Base-by-base conservation (phyloP, 2,888 invertebrate genomes). In the Dysmachus trigonus region DNA sequence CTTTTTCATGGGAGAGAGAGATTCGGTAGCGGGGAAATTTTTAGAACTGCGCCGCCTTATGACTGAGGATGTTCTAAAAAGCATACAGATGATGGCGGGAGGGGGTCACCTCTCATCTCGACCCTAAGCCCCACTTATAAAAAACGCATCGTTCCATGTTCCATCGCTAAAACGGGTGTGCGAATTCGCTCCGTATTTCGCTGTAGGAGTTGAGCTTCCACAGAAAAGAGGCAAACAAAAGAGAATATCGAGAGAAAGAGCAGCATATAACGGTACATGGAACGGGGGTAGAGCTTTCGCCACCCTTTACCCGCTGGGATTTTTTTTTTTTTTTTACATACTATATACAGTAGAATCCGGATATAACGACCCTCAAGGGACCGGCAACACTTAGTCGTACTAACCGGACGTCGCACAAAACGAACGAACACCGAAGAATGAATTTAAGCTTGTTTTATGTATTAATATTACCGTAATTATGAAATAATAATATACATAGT, bases 1-100 rank as follows among this genome's bases (percentile, higher is more conserved):
- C 30, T 35, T 85, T 76, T 85, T 62, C 38, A 85, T 76, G 76
- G 85, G 76, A 85, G 85, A 85, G 62, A 62, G 15, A 38, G 13
- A 38, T n/a, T 8, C 6, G n/a, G n/a, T n/a, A n/a, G 62, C 35
- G 72, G 83, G 33, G 47, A 83, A 83, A 18, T 83, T 72, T 83
- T 83, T 72, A 83, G 83, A 53, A 62, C 81, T 62, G 8, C 8
- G 6, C 22, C 27, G 30, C 30, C 41, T n/a, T 13, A 76, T 33
- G n/a, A 82, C 38, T 62, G 83, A 33, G 22, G 35, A 27, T 72
- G 27, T 62, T 31, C 53, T 62, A 81, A 81, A 81, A 33, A n/a
- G n/a, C 35, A 81, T 15, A 30, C 18, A 38, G 8, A 81, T 13
- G 38, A 41, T 13, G 33, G 18, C 77, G 47, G n/a, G n/a, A 47